phyloP scores from a whole-genome alignment of 2,113 vertebrate species.

The Mugil cephalus region DNA sequence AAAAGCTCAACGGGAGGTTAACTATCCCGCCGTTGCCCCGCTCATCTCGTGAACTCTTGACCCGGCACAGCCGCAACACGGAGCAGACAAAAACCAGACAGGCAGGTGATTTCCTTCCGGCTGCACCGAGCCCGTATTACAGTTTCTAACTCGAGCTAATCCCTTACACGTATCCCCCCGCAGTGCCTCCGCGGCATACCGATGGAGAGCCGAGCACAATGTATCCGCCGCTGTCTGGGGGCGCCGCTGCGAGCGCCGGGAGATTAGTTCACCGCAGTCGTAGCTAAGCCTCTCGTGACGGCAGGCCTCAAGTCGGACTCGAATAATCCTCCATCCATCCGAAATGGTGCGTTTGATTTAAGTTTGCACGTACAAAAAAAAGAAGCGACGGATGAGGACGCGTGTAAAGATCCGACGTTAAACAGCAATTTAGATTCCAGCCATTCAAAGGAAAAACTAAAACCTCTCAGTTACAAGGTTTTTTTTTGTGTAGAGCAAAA shows the following conservation, averaged over 20 bases:
- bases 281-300: slow-evolving; percentile 48
- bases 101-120: slow-evolving; percentile 72
- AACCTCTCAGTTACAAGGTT: no score
- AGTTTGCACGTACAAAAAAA: neutral
- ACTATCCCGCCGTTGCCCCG: slow-evolving; percentile 20
- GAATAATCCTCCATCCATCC: slow-evolving; percentile 43
- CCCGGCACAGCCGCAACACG: slow-evolving; percentile 41
- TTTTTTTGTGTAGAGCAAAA: neutral
- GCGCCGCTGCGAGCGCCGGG: slow-evolving; percentile 26
- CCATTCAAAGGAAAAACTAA: no score
- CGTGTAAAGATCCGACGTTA: no score
- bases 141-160: slow-evolving; percentile 72
- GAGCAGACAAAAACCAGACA: slow-evolving; percentile 65
- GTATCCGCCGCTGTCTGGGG: slow-evolving; percentile 38
- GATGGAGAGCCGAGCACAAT: slow-evolving; percentile 46
- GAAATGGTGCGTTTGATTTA: slow-evolving; percentile 28
- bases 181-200: slow-evolving; percentile 49
- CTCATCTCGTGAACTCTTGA: slow-evolving; percentile 59
- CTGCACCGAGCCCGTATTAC: slow-evolving; percentile 59
- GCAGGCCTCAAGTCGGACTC: slow-evolving; percentile 32
- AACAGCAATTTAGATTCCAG: no score
- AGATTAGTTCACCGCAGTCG: slow-evolving; percentile 61
- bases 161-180: slow-evolving; percentile 55
- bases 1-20: slow-evolving; percentile 41
- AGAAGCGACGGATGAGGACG: no score